A percentile compares a stretch with the other conserved stretches of the same genome.
These are phyloP conservation scores for Apamea epomidion DNA, from an alignment of 2,888 invertebrate species.

Conservation along the genomic window DNA sequence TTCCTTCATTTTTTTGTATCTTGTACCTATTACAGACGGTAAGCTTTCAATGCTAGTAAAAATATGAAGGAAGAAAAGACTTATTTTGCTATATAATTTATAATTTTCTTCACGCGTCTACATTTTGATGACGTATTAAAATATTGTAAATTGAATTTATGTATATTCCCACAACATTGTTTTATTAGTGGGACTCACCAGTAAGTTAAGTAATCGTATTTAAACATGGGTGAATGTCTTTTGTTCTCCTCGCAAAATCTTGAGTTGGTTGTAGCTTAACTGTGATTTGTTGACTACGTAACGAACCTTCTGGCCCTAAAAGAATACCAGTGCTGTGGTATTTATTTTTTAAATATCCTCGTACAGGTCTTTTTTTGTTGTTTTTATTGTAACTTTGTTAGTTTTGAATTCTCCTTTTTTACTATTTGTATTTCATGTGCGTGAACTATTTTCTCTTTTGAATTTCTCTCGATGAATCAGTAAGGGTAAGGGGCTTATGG, in stretches of 20 bases:
- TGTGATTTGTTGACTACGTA: too few species aligned
- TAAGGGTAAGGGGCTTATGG: neutral
- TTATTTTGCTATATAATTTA: conserved; percentile 10
- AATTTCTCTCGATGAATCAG: neutral
- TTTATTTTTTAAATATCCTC: too few species aligned
- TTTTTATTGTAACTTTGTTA: neutral
- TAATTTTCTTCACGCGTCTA: neutral
- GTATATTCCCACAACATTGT: neutral
- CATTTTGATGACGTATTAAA: conserved; percentile 18
- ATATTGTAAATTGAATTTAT: conserved; percentile 18
- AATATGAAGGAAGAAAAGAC: neutral
- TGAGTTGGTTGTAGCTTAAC: neutral
- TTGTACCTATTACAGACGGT: neutral
- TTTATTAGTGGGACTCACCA: neutral
- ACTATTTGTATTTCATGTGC: neutral
- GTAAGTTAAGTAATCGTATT: neutral
- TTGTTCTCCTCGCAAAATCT: neutral
- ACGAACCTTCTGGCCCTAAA: neutral
- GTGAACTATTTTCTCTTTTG: neutral
- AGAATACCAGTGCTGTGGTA: neutral
- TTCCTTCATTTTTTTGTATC: conserved; percentile 13
- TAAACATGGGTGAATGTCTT: neutral
- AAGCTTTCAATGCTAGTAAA: conserved; percentile 1
- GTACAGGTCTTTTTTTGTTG: neutral
- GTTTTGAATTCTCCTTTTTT: neutral